These are phyloP conservation scores for Echinometra lucunter DNA, from an alignment of 53 echinoderm and acorn worm genomes.

Conservation along the genomic window DNA sequence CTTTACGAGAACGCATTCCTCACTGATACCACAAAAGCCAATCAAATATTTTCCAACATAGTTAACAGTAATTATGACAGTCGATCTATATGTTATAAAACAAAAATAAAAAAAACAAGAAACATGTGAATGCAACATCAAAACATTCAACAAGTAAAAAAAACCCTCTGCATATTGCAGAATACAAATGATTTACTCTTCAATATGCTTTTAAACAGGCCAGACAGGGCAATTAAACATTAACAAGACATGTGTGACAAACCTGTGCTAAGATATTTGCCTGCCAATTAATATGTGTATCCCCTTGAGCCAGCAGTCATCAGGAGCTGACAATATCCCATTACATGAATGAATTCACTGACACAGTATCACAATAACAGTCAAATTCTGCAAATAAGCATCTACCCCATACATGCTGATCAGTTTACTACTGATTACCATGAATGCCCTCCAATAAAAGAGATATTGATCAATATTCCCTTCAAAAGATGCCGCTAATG, in stretches of 20 bases:
- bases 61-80: too few relatives aligned
- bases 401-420: not conserved
- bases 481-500: conserved; percentile 11
- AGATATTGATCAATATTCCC: not conserved
- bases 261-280: not conserved
- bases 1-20: too few relatives aligned
- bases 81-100: too few relatives aligned
- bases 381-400: too few relatives aligned
- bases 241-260: not conserved
- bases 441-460: not conserved
- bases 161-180: not conserved
- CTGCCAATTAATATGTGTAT: not conserved
- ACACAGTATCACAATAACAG: not conserved
- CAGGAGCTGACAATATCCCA: not conserved
- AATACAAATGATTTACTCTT: not conserved
- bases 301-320: not conserved
- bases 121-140: too few relatives aligned
- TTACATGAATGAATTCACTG: not conserved
- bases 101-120: too few relatives aligned
- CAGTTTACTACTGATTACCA: not conserved
- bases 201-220: not conserved
- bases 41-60: too few relatives aligned
- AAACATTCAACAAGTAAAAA: too few relatives aligned
- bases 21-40: too few relatives aligned
- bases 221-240: not conserved